Conservation (phyloP, 2,797 vertebrate species). For the Ptychobarbus kaznakovi region DNA sequence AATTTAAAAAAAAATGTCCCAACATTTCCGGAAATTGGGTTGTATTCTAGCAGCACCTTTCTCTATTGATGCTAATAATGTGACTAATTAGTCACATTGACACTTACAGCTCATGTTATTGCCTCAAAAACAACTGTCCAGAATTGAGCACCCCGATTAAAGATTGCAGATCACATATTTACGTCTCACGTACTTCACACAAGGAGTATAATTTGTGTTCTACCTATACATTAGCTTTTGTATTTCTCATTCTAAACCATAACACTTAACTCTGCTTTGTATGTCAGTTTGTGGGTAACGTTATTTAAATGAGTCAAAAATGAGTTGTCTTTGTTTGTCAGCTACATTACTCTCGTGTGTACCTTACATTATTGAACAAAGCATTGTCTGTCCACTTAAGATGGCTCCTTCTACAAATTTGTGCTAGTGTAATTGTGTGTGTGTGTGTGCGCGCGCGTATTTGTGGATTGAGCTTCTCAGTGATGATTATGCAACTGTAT, state of each 20-base stretch:
- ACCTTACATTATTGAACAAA: conserved; percentile 44
- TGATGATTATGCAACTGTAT: conserved; percentile 47
- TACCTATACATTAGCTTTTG: neutral
- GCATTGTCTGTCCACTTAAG: conserved; percentile 32
- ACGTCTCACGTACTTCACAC: neutral
- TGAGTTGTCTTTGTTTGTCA: conserved; percentile 3
- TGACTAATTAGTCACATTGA: no score
- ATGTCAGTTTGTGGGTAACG: neutral
- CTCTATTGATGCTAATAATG: no score
- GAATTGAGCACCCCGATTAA: no score
- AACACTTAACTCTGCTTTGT: neutral
- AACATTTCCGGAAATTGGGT: no score
- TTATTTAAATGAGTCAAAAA: neutral
- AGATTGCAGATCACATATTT: neutral
- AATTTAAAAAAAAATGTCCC: no score
- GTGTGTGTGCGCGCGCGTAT: neutral
- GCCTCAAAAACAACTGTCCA: no score
- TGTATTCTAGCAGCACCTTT: no score
- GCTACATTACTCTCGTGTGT: neutral
- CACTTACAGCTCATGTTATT: no score
- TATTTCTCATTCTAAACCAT: neutral
- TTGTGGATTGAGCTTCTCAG: conserved; percentile 9
- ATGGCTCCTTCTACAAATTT: conserved; percentile 41
- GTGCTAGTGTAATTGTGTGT: conserved; percentile 20
- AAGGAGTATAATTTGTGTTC: neutral